Evolutionary conservation across 2,113 vertebrate species (phyloP), one percentile per base, ranked within the genome.

Genomic region (Candoia aspera): DNA sequence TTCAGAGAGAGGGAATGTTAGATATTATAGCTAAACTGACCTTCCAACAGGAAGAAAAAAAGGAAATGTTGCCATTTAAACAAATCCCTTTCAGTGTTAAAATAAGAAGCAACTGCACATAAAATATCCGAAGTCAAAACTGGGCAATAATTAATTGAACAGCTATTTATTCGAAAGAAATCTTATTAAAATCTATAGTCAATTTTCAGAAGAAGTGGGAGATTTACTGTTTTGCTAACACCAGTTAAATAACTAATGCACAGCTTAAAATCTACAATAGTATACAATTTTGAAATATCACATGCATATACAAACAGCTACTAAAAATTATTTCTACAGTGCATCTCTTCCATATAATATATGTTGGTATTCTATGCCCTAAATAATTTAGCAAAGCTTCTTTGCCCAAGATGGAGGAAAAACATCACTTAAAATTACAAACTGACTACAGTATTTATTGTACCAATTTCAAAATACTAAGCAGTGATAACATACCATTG

Each of bases 251-350:
- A 42, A 58, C 8, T 42, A 24, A 58, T 42, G 2, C 17, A 73
- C 10, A 26, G 1, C 29, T 49, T 58, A 73, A 73, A 57, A 58
- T 29, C 24, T 29, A 12, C 62, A 58, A 29, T 23, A 64, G 13
- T 91, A 79, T 37, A 79, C 10, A 79, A 57, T n/a, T 73, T 57
- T 91, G 62, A 91, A 58, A 73, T 42, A 58, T 37, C 73, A 79
- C 33, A 79, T 37, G 33, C 33, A 79, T 42, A 79, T 37, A 73
- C n/a, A 79, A 79, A 42, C 37, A 79, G 13, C 23, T 73, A 33
- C 62, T 17, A 68, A 53, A 46, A 23, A 49, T 79, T 79, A 21
- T 13, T 79, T n/a, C 62, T 55, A 11, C 68, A 62, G 19, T 12
- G 3, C 19, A 29, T 86, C 54, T 4, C 17, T 19, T 73, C 10